Evolutionary conservation across 2,797 vertebrate genomes (phyloP), one percentile per base, ranked within the genome.

Genomic region (Crocidura indochinensis): DNA sequence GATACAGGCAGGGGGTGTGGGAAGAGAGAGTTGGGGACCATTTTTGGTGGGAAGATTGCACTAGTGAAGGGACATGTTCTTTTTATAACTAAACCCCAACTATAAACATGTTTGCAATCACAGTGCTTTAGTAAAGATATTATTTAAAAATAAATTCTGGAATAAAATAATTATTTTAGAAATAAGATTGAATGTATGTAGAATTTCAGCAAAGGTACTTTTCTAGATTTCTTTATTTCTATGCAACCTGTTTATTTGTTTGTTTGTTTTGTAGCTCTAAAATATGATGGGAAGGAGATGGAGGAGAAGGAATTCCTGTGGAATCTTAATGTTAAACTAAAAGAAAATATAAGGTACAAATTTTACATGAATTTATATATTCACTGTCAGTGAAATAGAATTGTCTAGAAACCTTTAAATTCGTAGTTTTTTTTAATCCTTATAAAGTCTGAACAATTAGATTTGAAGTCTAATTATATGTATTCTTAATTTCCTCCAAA

Each of bases 401-500:
- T 77, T 15, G 60, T 51, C 44, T 7, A 24, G 53, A 90, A 49
- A 49, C 44, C 68, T 78, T 72, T 64, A 44, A 84, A 78, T 78
- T 64, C 24, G 19, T 24, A 44, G 17, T 71, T 38, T 29, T 2
- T 62, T 38, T 38, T 38, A 8, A 8, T 72, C 84, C 29, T 84
- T 65, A 64, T 65, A 77, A 51, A 64, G 49, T 44, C 65, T 71
- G 29, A 38, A 62, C 24, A 78, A 64, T 24, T 19, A 64, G 44
- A 64, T 71, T 72, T 62, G 17, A 19, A 73, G 56, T 24, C 64
- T n/a, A 64, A 19, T 17, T 26, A 71, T 71, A 73, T 77, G 38
- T 62, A 47, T 62, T 71, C 17, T 47, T 69, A 68, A 71, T 29
- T 49, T 69, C 27, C 47, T 75, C 17, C 14, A 24, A 29, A 51